Evolutionary conservation across 2,797 vertebrate genomes (phyloP), one percentile per base, ranked within the genome.

Genomic region (Decapterus maruadsi): DNA sequence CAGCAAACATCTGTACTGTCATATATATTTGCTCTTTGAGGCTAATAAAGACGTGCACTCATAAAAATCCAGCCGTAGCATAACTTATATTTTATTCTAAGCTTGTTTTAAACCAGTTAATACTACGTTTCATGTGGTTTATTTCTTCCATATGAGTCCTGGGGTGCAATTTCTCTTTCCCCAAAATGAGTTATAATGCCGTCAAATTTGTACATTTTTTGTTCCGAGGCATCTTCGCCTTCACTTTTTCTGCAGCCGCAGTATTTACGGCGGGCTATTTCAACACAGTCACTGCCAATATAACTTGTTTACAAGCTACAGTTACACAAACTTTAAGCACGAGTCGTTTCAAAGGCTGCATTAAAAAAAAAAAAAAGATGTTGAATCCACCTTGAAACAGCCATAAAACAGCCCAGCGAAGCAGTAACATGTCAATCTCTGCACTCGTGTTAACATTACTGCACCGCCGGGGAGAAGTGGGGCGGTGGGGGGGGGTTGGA

Each of bases 371-470:
- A 62, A 48, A 56, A 20, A 71, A 20, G 29, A 0, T 40, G 58
- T 0, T 61, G 34, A 6, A 26, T 34, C 46, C n/a, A 64, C 54
- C 51, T 73, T 62, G 11, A 77, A 77, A 19, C 4, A 42, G 57
- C 31, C 34, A 34, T 73, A 78, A 83, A 84, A 72, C 70, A 72
- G 45, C 26, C 26, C 13, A 75, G 46, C 63, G 46, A 22, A 17
- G 26, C n/a, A n/a, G 13, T 6, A 20, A 20, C 38, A 54, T 40
- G 16, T 7, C 51, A 36, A 56, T 40, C 34, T 53, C 56, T 22
- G 36, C 17, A 14, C 34, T n/a, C 20, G 16, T 61, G 78, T 59
- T 64, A 7, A 74, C 46, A 57, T 60, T 31, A 51, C 66, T 48
- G 43, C 31, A n/a, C 12, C 48, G 2, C 31, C 31, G 4, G 31